These are phyloP conservation scores for Dorcus parallelipipedus DNA, from an alignment of 2,888 invertebrate species.

Conservation along the genomic window DNA sequence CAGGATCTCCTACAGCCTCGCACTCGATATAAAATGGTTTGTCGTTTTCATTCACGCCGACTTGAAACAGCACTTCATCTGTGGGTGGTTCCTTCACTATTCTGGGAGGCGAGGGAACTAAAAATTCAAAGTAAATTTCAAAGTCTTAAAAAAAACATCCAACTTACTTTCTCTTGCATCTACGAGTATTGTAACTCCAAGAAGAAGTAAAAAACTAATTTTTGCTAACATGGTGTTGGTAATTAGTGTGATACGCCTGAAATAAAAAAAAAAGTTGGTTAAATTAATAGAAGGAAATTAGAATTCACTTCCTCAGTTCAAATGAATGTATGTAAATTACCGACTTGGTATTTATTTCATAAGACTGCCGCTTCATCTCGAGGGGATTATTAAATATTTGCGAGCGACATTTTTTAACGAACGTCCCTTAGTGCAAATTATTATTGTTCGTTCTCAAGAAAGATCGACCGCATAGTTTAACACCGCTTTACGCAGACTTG, in stretches of 20 bases:
- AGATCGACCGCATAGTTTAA: too few species aligned
- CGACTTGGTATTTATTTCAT: too few species aligned
- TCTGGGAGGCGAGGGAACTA: slow-evolving; percentile 85
- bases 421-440: too few species aligned
- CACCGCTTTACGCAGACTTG: too few species aligned
- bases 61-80: slow-evolving; percentile 89
- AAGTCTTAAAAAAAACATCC: not conserved
- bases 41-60: slow-evolving; percentile 81
- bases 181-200: slow-evolving; percentile 8
- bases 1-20: slow-evolving; percentile 93
- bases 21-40: slow-evolving; percentile 95
- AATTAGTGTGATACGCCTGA: not conserved
- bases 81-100: slow-evolving; percentile 91
- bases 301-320: too few species aligned
- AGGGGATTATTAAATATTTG: too few species aligned
- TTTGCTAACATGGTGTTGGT: slow-evolving; percentile 11
- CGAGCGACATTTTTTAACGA: too few species aligned
- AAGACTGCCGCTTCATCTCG: too few species aligned
- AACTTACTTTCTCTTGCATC: slow-evolving; percentile 22
- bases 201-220: slow-evolving; percentile 14
- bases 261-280: not conserved
- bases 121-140: slow-evolving; percentile 19
- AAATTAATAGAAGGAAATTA: too few species aligned
- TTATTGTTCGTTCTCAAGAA: too few species aligned
- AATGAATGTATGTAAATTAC: too few species aligned